These are phyloP conservation scores for Meloidogyne floridensis DNA, from an alignment of 1,140 invertebrate genomes.

Conservation along the genomic window DNA sequence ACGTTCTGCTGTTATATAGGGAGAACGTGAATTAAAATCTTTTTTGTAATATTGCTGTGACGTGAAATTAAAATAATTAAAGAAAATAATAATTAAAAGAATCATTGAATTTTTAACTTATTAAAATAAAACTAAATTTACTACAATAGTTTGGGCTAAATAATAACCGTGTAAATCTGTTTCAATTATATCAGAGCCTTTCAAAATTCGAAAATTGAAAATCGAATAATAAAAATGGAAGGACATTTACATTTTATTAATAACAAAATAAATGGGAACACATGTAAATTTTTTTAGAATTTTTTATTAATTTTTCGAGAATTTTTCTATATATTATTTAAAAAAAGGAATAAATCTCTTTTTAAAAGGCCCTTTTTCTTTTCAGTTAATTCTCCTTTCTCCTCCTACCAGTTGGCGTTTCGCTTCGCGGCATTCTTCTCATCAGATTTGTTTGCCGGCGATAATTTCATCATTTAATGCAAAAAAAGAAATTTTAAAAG, in stretches of 20 bases:
- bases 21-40: not conserved
- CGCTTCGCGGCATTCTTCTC: not conserved
- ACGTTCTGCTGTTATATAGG: slow-evolving; percentile 15
- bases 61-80: not conserved
- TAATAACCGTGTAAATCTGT: no score
- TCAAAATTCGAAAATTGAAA: no score
- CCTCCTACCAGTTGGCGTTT: not conserved
- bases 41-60: not conserved
- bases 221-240: no score
- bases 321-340: no score
- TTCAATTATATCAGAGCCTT: no score
- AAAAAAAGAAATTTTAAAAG: not conserved
- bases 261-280: no score
- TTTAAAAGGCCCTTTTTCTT: not conserved
- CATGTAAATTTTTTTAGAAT: no score
- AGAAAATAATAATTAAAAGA: not conserved
- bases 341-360: no score
- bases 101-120: not conserved
- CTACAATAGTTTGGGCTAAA: no score
- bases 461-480: slow-evolving; percentile 6
- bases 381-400: not conserved
- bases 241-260: no score
- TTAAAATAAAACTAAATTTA: no score
- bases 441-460: not conserved
- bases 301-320: no score